Percentiles rank a stretch among this genome's conserved stretches.
phyloP scores from a whole-genome alignment of 64 coral and sea anemone genomes.

The Pocillopora verrucosa region DNA sequence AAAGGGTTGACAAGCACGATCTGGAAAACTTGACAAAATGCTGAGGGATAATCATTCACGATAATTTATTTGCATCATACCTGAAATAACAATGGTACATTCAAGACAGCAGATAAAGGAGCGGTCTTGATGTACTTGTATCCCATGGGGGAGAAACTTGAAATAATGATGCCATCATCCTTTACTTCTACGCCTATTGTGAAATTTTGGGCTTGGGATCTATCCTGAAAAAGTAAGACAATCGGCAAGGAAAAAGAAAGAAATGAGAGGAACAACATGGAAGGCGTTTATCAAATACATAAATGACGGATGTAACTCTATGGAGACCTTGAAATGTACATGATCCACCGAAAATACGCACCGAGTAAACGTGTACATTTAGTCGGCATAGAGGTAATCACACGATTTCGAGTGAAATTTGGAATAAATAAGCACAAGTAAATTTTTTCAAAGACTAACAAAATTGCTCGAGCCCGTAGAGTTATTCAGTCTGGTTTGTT shows the following conservation, averaged over 20 bases:
- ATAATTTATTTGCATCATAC: conserved; percentile 28
- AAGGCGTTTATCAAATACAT: neutral
- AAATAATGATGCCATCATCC: conserved; percentile 77
- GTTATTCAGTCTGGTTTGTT: no score
- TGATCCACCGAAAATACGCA: no score
- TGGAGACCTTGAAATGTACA: no score
- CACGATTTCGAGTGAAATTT: no score
- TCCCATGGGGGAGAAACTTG: conserved; percentile 49
- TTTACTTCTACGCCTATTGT: conserved; percentile 69
- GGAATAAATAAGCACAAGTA: no score
- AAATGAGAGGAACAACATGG: neutral
- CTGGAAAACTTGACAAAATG: no score
- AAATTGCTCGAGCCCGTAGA: no score
- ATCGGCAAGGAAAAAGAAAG: neutral
- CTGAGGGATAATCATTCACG: no score
- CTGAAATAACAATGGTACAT: conserved; percentile 69
- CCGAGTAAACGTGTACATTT: no score
- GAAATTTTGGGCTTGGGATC: conserved; percentile 17
- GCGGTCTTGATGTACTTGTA: conserved; percentile 22
- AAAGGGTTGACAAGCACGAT: no score
- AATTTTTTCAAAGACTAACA: no score
- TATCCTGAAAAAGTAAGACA: conserved; percentile 23
- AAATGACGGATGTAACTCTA: neutral
- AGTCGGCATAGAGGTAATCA: no score
- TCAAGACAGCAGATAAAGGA: conserved; percentile 62